phyloP scores from a whole-genome alignment of 2,888 invertebrate genomes.

The Cheilosia urbana region DNA sequence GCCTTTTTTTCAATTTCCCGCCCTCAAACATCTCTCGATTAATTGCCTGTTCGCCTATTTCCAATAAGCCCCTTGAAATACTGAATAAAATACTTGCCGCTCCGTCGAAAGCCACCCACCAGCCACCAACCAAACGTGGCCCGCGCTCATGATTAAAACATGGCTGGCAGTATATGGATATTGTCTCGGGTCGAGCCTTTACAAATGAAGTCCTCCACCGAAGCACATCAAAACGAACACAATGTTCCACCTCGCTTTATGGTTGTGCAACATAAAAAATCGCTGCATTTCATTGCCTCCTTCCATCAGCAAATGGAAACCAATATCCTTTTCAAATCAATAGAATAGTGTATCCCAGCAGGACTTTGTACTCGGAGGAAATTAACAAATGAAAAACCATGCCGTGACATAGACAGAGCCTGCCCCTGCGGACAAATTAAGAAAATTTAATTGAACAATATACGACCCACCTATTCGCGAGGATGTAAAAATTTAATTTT shows the following conservation, averaged over 20 bases:
- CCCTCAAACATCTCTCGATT: slow-evolving; percentile 7
- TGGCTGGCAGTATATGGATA: slow-evolving; percentile 31
- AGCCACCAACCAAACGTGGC: background rate
- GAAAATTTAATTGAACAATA: slow-evolving; percentile 31
- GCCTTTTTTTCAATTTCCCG: slow-evolving; percentile 1
- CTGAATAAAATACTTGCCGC: slow-evolving; percentile 21
- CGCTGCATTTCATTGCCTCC: slow-evolving; percentile 15
- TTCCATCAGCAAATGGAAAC: slow-evolving; percentile 11
- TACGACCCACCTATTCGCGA: slow-evolving; percentile 31
- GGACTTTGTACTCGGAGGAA: background rate
- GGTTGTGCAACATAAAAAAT: slow-evolving; percentile 3
- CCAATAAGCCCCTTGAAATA: background rate
- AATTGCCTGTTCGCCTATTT: background rate
- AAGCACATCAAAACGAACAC: background rate
- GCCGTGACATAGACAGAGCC: background rate
- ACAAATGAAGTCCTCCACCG: slow-evolving; percentile 14
- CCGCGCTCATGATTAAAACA: slow-evolving; percentile 49
- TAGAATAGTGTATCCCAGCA: background rate
- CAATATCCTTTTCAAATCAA: slow-evolving; percentile 24
- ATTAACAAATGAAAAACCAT: background rate
- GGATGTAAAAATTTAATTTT: slow-evolving; percentile 35
- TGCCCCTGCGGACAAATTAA: background rate
- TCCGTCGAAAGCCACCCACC: slow-evolving; percentile 11
- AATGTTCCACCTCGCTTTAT: slow-evolving; percentile 9
- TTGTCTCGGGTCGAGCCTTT: slow-evolving; percentile 44